Evolutionary conservation across 1,140 invertebrate genomes (phyloP).

Genomic region (Patella vulgata): DNA sequence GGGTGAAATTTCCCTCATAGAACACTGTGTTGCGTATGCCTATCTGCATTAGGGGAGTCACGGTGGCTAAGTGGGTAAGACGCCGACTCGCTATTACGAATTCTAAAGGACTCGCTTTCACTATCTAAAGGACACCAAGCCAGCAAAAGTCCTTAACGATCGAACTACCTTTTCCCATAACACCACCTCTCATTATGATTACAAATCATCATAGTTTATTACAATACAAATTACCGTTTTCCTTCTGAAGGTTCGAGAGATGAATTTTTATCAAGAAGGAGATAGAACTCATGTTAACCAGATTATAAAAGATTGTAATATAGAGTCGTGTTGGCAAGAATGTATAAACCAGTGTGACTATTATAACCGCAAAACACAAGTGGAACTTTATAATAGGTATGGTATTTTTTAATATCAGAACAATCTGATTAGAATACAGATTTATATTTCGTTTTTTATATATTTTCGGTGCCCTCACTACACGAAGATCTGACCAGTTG

Average conservation of each 20-base stretch:
- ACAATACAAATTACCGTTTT: no score
- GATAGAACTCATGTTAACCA: slow-evolving; percentile 84
- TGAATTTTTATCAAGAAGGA: slow-evolving; percentile 87
- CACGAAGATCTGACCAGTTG: background rate
- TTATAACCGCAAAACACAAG: slow-evolving; percentile 43
- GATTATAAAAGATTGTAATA: slow-evolving; percentile 78
- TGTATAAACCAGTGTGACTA: slow-evolving; percentile 79
- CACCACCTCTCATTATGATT: no score
- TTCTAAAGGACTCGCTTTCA: no score
- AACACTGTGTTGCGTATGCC: no score
- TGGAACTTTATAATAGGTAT: slow-evolving; percentile 49
- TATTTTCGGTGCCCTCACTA: background rate
- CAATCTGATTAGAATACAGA: background rate
- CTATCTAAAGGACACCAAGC: no score
- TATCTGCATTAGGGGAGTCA: no score
- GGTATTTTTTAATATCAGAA: background rate
- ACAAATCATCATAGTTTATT: no score
- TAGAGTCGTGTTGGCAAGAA: slow-evolving; percentile 85
- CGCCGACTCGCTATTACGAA: no score
- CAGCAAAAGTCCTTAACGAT: no score
- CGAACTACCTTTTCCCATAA: no score
- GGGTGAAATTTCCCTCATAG: no score
- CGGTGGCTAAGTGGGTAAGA: no score
- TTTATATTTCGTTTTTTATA: background rate
- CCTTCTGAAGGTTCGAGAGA: slow-evolving; percentile 74